Evolutionary conservation across 2,888 invertebrate species (phyloP).

Genomic region (Hipparchia sbordonii): DNA sequence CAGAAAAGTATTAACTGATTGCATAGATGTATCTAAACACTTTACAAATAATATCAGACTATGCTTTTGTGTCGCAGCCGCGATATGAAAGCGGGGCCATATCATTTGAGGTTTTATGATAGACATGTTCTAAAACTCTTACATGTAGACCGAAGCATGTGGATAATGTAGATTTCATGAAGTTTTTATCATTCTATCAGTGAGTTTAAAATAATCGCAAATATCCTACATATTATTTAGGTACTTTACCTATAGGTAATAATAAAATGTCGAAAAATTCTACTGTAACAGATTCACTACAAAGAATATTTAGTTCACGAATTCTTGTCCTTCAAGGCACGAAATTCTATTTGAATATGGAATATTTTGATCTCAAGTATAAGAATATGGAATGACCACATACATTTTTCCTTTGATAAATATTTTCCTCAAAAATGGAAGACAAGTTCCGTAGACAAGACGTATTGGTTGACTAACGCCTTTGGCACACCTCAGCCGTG

Average conservation of each 20-base stretch:
- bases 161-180: too few species aligned
- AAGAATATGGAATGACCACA: constrained; percentile 10
- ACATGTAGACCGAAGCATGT: too few species aligned
- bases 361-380: neutral
- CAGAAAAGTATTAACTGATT: neutral
- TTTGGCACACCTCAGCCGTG: too few species aligned
- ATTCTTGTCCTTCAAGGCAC: neutral
- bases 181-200: too few species aligned
- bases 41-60: too few species aligned
- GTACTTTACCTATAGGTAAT: neutral
- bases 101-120: too few species aligned
- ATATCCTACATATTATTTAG: too few species aligned
- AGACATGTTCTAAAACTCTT: too few species aligned
- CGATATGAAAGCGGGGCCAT: too few species aligned
- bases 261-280: neutral
- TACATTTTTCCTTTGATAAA: constrained; percentile 10
- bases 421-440: constrained; percentile 16
- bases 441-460: neutral
- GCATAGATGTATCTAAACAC: too few species aligned
- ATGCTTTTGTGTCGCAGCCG: too few species aligned
- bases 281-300: neutral
- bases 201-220: too few species aligned
- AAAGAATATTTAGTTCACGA: neutral
- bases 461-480: neutral
- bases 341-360: neutral